Evolutionary conservation across 2,113 vertebrate species (phyloP).

Genomic region (Canis aureus): DNA sequence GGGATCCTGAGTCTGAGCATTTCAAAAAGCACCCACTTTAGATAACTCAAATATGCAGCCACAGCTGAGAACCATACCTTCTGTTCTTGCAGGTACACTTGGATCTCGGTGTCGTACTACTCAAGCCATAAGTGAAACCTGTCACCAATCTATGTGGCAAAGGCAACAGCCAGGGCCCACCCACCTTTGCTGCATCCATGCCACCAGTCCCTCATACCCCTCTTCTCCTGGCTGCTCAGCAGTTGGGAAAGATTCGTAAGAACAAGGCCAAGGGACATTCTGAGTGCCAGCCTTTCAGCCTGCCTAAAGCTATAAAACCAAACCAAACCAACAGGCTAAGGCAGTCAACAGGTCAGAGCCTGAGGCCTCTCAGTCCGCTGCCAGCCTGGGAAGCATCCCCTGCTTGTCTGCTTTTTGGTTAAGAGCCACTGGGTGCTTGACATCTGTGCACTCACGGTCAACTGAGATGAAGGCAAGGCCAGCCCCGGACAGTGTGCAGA

Average conservation of each 20-base stretch:
- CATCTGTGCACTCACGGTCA: neutral
- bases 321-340: neutral
- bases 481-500: accelerated
- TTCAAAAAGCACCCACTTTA: neutral
- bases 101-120: neutral
- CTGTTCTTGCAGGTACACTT: neutral
- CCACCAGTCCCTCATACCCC: accelerated
- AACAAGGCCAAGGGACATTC: neutral
- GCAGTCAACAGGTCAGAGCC: neutral
- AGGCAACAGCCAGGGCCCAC: neutral
- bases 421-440: neutral
- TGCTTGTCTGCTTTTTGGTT: neutral
- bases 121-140: neutral
- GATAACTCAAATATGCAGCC: neutral
- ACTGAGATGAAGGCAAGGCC: neutral
- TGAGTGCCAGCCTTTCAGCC: neutral
- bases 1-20: neutral
- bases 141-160: neutral
- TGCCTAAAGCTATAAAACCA: neutral
- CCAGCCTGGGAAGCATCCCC: neutral
- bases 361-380: accelerated
- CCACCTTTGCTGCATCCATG: neutral
- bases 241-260: neutral
- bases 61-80: neutral
- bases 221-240: neutral